Evolutionary conservation across 2,888 invertebrate species (phyloP), one percentile per base, ranked within the genome.

Genomic region (Microchrysa polita): DNA sequence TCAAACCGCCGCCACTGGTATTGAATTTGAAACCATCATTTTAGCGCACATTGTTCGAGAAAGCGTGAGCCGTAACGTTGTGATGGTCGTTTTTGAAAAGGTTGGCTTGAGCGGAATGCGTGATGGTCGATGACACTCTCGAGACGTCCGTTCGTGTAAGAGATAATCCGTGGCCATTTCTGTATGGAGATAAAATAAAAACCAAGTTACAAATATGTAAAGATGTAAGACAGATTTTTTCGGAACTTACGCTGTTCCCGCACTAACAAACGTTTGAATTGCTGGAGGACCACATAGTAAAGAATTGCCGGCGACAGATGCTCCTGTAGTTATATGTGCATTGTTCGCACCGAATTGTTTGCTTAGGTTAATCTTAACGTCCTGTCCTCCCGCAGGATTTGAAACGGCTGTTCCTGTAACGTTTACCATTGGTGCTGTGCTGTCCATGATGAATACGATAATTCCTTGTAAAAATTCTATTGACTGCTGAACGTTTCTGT

Each of bases 1-100:
- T 79, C 9, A 81, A 52, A 2, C 79, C 80, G 2, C 77, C 81
- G 0, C 81, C 82, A n/a, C 79, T 77, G 23, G 77, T 78, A 74
- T 81, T 80, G n/a, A 78, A 79, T n/a, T 77, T 77, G 4, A 78
- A 77, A 42, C 77, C 78, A 76, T 78, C 78, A 18, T 78, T 72
- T 18, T 78, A 10, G 23, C 79, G 67, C 4, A 76, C 79, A 22
- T 77, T 78, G 27, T 78, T 81, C 61, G 81, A 80, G 42, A 79
- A 80, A 0, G 79, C 80, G 18, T 77, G 81, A 1, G 81, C 79
- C 72, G 80, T 80, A 0, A 83, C 0, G 0, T 69, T 48, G 14
- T 79, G 73, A 2, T 76, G 74, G 1, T 78, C 71, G 23, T 63
- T 79, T 20, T 80, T 74, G 22, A 80, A 77, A 0, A 82, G 74